Evolutionary conservation across 2,888 invertebrate species (phyloP).

Genomic region (Acleris sparsana): DNA sequence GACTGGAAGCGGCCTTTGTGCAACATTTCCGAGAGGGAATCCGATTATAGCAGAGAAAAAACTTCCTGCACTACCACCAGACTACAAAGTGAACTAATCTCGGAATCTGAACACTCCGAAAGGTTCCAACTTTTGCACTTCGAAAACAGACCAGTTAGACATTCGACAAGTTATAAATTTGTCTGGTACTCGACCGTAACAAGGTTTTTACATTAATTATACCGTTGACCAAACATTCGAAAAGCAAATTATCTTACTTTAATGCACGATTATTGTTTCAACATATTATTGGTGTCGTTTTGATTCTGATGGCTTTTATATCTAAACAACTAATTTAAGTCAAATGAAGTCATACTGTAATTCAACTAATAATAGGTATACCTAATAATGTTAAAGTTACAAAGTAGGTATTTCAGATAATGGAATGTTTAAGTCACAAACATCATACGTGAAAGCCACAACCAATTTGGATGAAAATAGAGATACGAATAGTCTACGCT

Average conservation of each 20-base stretch:
- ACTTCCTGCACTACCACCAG: slow-evolving; percentile 56
- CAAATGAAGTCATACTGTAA: slow-evolving; percentile 63
- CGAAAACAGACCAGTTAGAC: slow-evolving; percentile 57
- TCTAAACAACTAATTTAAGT: slow-evolving; percentile 69
- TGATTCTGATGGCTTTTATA: slow-evolving; percentile 55
- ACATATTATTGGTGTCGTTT: slow-evolving; percentile 47
- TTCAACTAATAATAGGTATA: slow-evolving; percentile 21
- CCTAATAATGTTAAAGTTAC: slow-evolving; percentile 33
- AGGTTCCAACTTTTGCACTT: slow-evolving; percentile 59
- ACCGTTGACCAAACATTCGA: slow-evolving; percentile 51
- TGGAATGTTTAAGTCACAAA: too few relatives aligned
- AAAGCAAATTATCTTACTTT: slow-evolving; percentile 56
- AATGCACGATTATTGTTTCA: slow-evolving; percentile 29
- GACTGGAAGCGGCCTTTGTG: slow-evolving; percentile 36
- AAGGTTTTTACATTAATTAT: slow-evolving; percentile 58
- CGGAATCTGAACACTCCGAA: slow-evolving; percentile 61
- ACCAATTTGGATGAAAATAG: too few relatives aligned
- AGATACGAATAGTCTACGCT: too few relatives aligned
- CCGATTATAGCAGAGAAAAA: slow-evolving; percentile 59
- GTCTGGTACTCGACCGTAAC: slow-evolving; percentile 45
- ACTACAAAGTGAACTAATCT: slow-evolving; percentile 68
- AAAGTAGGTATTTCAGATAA: too few relatives aligned
- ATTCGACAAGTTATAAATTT: slow-evolving; percentile 57
- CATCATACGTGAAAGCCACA: too few relatives aligned
- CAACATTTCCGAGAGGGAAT: slow-evolving; percentile 47